Percentiles rank a stretch among this genome's conserved stretches.
These are phyloP conservation scores for Sebastes kiyomatsui DNA, from an alignment of 2,797 vertebrate genomes.

Conservation along the genomic window DNA sequence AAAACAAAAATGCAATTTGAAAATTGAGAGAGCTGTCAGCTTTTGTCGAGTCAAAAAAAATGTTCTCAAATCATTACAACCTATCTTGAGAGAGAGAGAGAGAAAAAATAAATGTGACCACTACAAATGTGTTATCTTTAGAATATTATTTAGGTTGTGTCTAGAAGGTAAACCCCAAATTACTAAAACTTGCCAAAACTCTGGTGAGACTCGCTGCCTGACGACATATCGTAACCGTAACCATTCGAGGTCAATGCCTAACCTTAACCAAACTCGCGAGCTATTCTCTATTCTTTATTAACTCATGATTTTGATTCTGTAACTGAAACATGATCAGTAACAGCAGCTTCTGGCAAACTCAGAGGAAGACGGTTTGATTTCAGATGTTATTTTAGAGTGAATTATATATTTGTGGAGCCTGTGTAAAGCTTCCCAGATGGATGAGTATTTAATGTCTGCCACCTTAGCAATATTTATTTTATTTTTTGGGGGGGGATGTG, in stretches of 20 bases:
- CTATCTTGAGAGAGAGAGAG: neutral
- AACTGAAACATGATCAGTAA: neutral
- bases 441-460: conserved; percentile 14
- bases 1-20: too few relatives aligned
- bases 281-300: neutral
- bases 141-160: too few relatives aligned
- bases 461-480: conserved; percentile 28
- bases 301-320: neutral
- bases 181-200: too few relatives aligned
- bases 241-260: too few relatives aligned
- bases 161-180: too few relatives aligned
- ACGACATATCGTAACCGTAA: too few relatives aligned
- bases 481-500: neutral
- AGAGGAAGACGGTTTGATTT: neutral
- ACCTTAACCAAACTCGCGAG: too few relatives aligned
- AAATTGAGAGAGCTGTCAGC: too few relatives aligned
- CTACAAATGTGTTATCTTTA: too few relatives aligned
- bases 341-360: neutral
- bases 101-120: too few relatives aligned
- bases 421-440: neutral
- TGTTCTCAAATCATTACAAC: neutral
- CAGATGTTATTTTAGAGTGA: neutral
- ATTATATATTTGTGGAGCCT: neutral
- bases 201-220: too few relatives aligned
- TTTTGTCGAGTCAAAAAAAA: too few relatives aligned